Conservation (phyloP, 2,888 invertebrate species). For the Acleris cristana region DNA sequence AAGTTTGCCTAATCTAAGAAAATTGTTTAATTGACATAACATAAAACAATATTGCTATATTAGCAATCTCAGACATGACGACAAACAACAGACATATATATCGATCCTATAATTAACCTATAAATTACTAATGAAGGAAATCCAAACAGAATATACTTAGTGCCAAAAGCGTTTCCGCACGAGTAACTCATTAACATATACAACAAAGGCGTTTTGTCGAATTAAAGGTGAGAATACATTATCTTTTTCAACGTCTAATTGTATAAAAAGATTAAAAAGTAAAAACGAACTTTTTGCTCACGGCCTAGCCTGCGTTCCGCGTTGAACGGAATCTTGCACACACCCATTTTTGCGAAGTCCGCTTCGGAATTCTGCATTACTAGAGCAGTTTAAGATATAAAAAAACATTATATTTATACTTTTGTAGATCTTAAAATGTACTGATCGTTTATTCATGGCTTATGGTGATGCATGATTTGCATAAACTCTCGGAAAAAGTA, state of each 20-base stretch:
- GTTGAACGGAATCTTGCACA: constrained; percentile 28
- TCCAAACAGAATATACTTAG: constrained; percentile 3
- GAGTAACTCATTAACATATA: constrained; percentile 32
- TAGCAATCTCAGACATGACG: no score
- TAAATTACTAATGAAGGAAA: not conserved
- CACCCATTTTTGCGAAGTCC: constrained; percentile 24
- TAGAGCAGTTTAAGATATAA: not conserved
- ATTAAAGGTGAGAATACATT: constrained; percentile 31
- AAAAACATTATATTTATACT: not conserved
- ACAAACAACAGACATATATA: no score
- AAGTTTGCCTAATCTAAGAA: no score
- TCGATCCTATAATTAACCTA: not conserved
- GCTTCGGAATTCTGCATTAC: constrained; percentile 6
- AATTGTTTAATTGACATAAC: no score
- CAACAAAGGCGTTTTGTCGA: constrained; percentile 33
- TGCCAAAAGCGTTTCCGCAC: constrained; percentile 24
- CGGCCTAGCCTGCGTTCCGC: constrained; percentile 24
- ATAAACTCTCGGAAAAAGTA: no score
- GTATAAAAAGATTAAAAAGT: constrained; percentile 32
- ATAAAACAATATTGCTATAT: no score
- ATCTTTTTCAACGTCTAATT: constrained; percentile 27
- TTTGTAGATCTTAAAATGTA: no score
- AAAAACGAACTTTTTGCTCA: constrained; percentile 28
- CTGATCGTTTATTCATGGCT: no score
- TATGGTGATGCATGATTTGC: no score